A percentile compares a stretch with the other conserved stretches of the same genome.
phyloP scores from a whole-genome alignment of 2,797 vertebrate species.

The Sebastes iracundus region DNA sequence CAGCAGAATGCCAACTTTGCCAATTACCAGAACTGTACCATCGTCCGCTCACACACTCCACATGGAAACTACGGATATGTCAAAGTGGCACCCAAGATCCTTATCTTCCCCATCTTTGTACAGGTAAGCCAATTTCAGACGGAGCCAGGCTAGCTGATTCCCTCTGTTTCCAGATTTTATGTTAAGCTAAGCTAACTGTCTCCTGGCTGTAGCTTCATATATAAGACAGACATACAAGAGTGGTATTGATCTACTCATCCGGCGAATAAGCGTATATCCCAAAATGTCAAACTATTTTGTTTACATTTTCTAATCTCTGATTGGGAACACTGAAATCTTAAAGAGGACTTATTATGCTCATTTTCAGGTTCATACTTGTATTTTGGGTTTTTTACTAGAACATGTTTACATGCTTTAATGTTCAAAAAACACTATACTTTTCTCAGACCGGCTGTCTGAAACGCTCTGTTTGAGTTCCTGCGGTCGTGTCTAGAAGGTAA shows the following conservation, averaged over 20 bases:
- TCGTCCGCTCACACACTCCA: constrained; percentile 86
- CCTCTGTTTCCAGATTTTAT: not conserved
- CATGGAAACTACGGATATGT: constrained; percentile 91
- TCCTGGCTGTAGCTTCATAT: not conserved
- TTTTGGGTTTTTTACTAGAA: not conserved
- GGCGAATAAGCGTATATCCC: not conserved
- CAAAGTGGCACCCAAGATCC: constrained; percentile 91
- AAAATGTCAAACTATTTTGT: not conserved
- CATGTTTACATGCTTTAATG: not conserved
- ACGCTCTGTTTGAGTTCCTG: no score
- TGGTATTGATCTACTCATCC: not conserved
- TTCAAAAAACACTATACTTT: no score
- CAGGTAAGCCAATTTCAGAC: constrained; percentile 82
- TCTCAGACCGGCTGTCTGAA: no score
- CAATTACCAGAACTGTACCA: constrained; percentile 93
- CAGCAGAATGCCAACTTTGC: constrained; percentile 83
- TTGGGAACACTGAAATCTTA: not conserved
- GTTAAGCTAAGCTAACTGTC: not conserved
- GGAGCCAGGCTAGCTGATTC: not conserved
- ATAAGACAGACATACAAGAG: not conserved
- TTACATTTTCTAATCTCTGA: not conserved
- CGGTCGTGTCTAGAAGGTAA: no score
- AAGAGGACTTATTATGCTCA: not conserved
- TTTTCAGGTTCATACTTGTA: not conserved
- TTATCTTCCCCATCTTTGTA: constrained; percentile 96